A percentile compares a stretch with the other conserved stretches of the same genome.
phyloP scores from a whole-genome alignment of 2,888 invertebrate genomes.

The Cheilosia scutellata region DNA sequence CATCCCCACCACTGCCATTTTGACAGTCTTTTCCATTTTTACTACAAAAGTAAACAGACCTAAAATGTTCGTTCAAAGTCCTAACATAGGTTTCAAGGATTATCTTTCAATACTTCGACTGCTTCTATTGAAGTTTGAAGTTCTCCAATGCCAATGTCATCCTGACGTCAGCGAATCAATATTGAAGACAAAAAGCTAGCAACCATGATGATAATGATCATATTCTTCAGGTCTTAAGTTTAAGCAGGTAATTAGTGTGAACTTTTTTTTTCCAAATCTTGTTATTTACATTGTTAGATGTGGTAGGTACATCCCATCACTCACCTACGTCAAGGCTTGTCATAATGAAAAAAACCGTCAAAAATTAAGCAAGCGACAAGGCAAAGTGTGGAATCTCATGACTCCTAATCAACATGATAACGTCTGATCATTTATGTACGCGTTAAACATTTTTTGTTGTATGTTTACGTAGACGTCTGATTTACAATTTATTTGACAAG shows the following conservation, averaged over 20 bases:
- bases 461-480: slow-evolving; percentile 36
- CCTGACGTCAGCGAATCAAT: too few relatives aligned
- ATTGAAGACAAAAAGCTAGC: too few relatives aligned
- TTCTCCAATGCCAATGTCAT: too few relatives aligned
- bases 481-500: slow-evolving; percentile 26
- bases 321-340: slow-evolving; percentile 28
- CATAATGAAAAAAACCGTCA: slow-evolving; percentile 19
- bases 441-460: slow-evolving; percentile 9
- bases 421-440: slow-evolving; percentile 19
- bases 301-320: not conserved
- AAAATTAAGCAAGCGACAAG: slow-evolving; percentile 55
- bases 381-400: slow-evolving; percentile 55
- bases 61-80: too few relatives aligned
- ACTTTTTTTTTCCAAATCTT: not conserved
- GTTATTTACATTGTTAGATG: slow-evolving; percentile 5
- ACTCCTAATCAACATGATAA: slow-evolving; percentile 53
- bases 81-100: too few relatives aligned
- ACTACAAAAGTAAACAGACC: too few relatives aligned
- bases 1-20: too few relatives aligned
- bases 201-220: not conserved
- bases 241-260: slow-evolving; percentile 1
- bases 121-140: too few relatives aligned
- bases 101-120: too few relatives aligned
- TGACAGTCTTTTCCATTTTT: too few relatives aligned
- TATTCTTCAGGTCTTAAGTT: not conserved